Percentiles rank a stretch among this genome's conserved stretches.
phyloP scores from a whole-genome alignment of 2,797 vertebrate genomes.

The Epinephelus awoara region DNA sequence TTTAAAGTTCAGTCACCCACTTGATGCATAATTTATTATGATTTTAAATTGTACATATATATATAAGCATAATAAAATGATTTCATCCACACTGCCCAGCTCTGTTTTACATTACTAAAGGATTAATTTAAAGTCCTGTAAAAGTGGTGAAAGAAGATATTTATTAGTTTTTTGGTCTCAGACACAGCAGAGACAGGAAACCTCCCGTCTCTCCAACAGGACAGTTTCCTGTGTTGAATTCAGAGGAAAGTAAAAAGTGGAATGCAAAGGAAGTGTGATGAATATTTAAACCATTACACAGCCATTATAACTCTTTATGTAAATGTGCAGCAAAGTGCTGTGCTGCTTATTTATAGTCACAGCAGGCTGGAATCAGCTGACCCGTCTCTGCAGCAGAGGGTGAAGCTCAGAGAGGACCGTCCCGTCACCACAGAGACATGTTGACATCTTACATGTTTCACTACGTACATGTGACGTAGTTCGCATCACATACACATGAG shows the following conservation, averaged over 20 bases:
- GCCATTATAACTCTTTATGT: constrained; percentile 67
- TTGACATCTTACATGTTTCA: too few relatives aligned
- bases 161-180: background rate
- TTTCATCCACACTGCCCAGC: background rate
- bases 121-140: background rate
- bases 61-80: too few relatives aligned
- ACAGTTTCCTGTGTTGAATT: constrained; percentile 31
- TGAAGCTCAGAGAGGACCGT: background rate
- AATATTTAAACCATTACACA: constrained; percentile 67
- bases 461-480: too few relatives aligned
- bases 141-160: background rate
- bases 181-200: background rate
- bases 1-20: too few relatives aligned
- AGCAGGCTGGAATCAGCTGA: constrained; percentile 56
- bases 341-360: constrained; percentile 59
- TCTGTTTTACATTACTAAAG: background rate
- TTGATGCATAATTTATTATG: too few relatives aligned
- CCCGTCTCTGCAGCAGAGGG: background rate
- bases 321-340: constrained; percentile 61
- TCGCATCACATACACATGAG: too few relatives aligned
- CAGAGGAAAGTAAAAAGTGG: constrained; percentile 24
- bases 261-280: constrained; percentile 48
- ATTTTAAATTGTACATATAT: too few relatives aligned
- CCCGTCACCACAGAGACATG: too few relatives aligned
- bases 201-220: background rate